Percentiles rank a stretch among this genome's conserved stretches.
Conservation (phyloP, 2,113 vertebrate species). For the Prietella phreatophila region DNA sequence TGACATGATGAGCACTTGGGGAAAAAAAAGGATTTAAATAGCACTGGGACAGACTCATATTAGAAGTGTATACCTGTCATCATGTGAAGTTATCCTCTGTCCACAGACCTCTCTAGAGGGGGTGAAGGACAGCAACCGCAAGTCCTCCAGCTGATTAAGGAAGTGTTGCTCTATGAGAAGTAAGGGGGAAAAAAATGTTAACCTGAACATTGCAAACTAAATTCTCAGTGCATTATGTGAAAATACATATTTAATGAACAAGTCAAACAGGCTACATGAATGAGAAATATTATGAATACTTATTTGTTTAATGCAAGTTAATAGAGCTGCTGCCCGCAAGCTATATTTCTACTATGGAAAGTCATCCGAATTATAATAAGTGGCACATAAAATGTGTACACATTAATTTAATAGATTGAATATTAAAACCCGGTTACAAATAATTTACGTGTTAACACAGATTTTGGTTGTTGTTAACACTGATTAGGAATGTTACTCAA, state of each 20-base stretch:
- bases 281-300: not conserved
- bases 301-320: not conserved
- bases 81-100: slow-evolving; percentile 91
- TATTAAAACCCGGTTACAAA: not conserved
- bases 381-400: not conserved
- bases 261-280: not conserved
- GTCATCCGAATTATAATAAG: not conserved
- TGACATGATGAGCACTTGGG: not conserved
- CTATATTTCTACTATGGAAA: not conserved
- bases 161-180: slow-evolving; percentile 88
- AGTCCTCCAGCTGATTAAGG: slow-evolving; percentile 88
- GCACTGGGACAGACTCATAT: not conserved
- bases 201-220: not conserved
- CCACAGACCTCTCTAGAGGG: slow-evolving; percentile 94
- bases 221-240: not conserved
- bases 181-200: not conserved
- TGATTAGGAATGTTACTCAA: not conserved
- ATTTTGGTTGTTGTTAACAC: not conserved
- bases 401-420: not conserved
- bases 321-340: not conserved
- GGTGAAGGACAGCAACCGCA: slow-evolving; percentile 93
- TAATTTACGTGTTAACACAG: not conserved
- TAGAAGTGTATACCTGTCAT: slow-evolving; percentile 82
- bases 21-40: not conserved
- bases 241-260: not conserved